Conservation (phyloP, 2,888 invertebrate species). For the Sarcophaga subvicina region DNA sequence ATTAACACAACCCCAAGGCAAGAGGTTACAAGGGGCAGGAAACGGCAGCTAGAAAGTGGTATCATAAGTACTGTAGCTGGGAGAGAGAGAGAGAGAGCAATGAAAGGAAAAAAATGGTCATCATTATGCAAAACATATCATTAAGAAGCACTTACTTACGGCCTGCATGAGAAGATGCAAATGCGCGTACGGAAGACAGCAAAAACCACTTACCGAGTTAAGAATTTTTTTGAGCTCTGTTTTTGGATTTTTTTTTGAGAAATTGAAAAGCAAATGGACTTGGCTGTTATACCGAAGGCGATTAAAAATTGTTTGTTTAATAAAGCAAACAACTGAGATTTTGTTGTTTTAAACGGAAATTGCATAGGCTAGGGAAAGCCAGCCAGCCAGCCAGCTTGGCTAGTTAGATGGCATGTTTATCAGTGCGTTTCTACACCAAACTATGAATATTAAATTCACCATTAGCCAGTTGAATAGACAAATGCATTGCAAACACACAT, state of each 20-base stretch:
- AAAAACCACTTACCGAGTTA: slow-evolving; percentile 49
- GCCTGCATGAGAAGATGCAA: not conserved
- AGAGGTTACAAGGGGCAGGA: not conserved
- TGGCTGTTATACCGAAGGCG: not conserved
- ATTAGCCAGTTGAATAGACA: slow-evolving; percentile 52
- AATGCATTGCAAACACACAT: not conserved
- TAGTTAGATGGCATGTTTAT: slow-evolving; percentile 44
- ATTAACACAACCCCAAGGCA: slow-evolving; percentile 3
- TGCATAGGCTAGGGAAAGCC: slow-evolving; percentile 62
- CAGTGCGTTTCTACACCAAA: slow-evolving; percentile 51
- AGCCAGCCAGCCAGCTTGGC: slow-evolving; percentile 20
- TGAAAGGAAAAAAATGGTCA: slow-evolving; percentile 18
- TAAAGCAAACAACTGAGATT: not conserved
- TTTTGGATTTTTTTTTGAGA: not conserved
- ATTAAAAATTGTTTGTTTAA: not conserved
- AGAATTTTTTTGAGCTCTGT: slow-evolving; percentile 28
- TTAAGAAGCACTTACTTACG: slow-evolving; percentile 75
- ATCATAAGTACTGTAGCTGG: not conserved
- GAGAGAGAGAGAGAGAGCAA: not conserved
- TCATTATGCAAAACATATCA: slow-evolving; percentile 80
- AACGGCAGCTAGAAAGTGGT: too few species aligned
- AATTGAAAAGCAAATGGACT: not conserved
- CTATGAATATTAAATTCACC: slow-evolving; percentile 65
- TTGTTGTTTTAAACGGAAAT: slow-evolving; percentile 62
- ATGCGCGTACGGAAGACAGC: slow-evolving; percentile 14